Base-by-base conservation (phyloP, 2,888 invertebrate genomes). In the Spilosoma lubricipeda region DNA sequence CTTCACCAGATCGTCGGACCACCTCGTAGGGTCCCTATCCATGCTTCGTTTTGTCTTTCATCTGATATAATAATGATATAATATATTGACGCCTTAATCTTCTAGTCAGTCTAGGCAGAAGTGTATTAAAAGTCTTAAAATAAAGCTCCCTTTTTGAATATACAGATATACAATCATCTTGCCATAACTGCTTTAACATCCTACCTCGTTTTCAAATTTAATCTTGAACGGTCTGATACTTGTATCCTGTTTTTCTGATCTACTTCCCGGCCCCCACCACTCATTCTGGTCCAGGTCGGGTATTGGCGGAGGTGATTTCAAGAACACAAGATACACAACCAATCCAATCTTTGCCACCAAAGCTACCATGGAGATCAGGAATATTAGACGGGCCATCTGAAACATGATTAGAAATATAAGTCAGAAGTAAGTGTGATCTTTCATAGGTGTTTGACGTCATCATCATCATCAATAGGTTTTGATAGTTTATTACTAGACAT, bases 151-250 rank as follows among this genome's bases (percentile, higher is more conserved):
- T 48, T 5, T 48, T 48, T 48, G 1, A 18, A 2, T 15, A 5
- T 20, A 48, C 20, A 20, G 48, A 20, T 5, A 5, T 45, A 45
- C 45, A 45, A 45, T 3, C 4, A 15, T 45, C 45, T 45, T 15
- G 45, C 0, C 20, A 48, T 7, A 48, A 7, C 52, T 52, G 23
- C 52, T 52, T 48, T 23, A 23, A 2, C 18, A 63, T 63, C 81
- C 81, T 69, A 87, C 85, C 36, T 27, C 70, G 0, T 86, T 80
- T n/a, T 75, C 74, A 73, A 88, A 87, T 23, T 94, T 91, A 15
- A 97, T 95, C 88, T 95, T 94, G 82, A 97, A 97, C 0, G 96
- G 95, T 67, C 91, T 93, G 52, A 97, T 93, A 59, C 91, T 90
- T 0, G 89, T 90, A 79, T 97, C 96, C 67, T 94, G 93, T 56